These are phyloP conservation scores for Ovis aries DNA, from an alignment of 2,113 vertebrate genomes.

Conservation along the genomic window DNA sequence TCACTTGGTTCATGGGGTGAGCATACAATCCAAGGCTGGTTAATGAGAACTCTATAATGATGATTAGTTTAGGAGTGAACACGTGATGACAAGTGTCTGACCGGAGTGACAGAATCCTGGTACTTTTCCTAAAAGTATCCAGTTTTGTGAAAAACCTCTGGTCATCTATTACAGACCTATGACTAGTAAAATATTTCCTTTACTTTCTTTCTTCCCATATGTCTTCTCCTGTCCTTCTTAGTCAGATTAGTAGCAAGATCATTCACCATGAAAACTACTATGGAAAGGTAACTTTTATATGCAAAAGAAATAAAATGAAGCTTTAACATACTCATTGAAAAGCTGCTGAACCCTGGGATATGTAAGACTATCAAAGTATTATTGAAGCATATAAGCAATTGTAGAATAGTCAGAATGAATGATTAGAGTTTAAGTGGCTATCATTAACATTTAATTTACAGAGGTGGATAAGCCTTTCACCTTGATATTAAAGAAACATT, in stretches of 20 bases:
- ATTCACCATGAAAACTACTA: not conserved
- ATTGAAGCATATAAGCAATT: not conserved
- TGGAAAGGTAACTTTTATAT: not conserved
- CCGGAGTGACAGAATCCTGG: not conserved
- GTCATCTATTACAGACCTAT: not conserved
- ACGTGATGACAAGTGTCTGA: not conserved
- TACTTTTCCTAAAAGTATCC: not conserved
- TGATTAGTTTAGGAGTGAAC: not conserved
- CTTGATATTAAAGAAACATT: not conserved
- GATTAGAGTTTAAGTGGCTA: not conserved
- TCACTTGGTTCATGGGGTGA: not conserved
- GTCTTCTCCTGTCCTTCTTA: not conserved
- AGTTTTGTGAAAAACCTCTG: not conserved
- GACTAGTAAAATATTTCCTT: not conserved
- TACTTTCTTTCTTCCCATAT: not conserved
- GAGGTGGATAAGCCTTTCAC: constrained; percentile 4
- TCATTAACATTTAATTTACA: constrained; percentile 25
- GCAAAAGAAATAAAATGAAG: not conserved
- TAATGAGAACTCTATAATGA: not conserved
- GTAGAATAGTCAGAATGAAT: not conserved
- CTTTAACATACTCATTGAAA: not conserved
- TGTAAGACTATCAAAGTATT: not conserved
- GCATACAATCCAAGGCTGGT: rapidly evolving
- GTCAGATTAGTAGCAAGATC: not conserved
- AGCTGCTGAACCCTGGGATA: not conserved